Base-by-base conservation (phyloP, 2,888 invertebrate species). In the Pseudanteris insignis region DNA sequence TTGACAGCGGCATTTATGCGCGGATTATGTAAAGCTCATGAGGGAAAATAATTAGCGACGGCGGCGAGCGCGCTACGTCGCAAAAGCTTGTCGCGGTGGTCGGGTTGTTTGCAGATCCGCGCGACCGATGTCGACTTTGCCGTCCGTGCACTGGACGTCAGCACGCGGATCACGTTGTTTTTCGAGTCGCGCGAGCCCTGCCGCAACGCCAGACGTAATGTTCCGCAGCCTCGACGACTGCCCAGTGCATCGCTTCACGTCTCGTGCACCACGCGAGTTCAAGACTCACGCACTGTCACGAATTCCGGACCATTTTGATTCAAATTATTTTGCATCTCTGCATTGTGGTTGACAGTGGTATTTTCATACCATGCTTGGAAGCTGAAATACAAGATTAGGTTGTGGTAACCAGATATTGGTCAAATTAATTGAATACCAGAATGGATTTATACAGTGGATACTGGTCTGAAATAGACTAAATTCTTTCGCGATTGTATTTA, bases 31-130 rank as follows among this genome's bases (percentile, higher is more conserved):
- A 67, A 67, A 62, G 68, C 70, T 71, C 71, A 69, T 74, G 71
- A 70, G 66, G 63, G 73, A 70, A 76, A 75, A 76, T 76, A 74
- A 76, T 75, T 76, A 74, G 73, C 64, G 70, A 71, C 63, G 64
- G 64, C 58, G 60, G 65, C 54, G 43, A 53, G 11, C 47, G 41
- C 47, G 53, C 13, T 37, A 26, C 37, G 43, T n/a, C 15, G 33
- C 21, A 54, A 44, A 53, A 60, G 54, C 60, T 60, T 60, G 60
- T 54, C 60, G 60, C 43, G 47, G 53, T 48, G 54, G 54, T 37
- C 48, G 53, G 43, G 43, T 33, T n/a, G 26, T 40, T 48, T 44
- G 53, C 37, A 38, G 38, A 29, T 47, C 36, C 48, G 43, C 15
- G 38, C 47, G 48, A 38, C 47, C 43, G 36, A 33, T 13, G 29